Conservation (phyloP, 2,888 invertebrate genomes). For the Clepsis dumicolana region DNA sequence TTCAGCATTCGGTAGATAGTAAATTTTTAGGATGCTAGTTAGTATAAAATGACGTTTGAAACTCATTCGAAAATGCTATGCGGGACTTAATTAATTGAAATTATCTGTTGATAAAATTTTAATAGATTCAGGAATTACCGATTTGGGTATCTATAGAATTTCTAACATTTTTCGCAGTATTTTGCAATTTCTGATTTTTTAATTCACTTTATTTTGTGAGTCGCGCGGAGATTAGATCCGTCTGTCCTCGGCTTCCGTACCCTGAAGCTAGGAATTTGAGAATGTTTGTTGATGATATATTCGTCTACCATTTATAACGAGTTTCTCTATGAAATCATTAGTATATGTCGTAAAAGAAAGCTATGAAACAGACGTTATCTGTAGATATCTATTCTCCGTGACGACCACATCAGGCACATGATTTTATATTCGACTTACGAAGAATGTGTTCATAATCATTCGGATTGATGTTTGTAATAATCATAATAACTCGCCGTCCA, state of each 20-base stretch:
- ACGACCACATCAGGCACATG: slow-evolving; percentile 43
- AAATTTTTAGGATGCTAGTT: slow-evolving; percentile 86
- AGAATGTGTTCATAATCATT: slow-evolving; percentile 38
- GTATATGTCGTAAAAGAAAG: neutral
- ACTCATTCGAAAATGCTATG: slow-evolving; percentile 59
- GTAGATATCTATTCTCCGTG: slow-evolving; percentile 51
- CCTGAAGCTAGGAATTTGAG: neutral
- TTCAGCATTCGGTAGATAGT: slow-evolving; percentile 83
- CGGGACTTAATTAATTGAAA: slow-evolving; percentile 45
- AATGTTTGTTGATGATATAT: neutral
- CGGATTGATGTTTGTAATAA: slow-evolving; percentile 57
- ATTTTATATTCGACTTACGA: slow-evolving; percentile 24
- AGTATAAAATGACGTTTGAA: slow-evolving; percentile 80
- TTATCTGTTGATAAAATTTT: slow-evolving; percentile 19
- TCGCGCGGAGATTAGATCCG: slow-evolving; percentile 45
- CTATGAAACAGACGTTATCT: neutral
- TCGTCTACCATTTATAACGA: neutral
- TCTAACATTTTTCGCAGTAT: slow-evolving; percentile 48
- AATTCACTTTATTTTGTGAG: slow-evolving; percentile 68
- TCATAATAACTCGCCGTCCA: slow-evolving; percentile 80
- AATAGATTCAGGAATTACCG: slow-evolving; percentile 33
- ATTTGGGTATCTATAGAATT: slow-evolving; percentile 27
- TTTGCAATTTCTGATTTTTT: slow-evolving; percentile 63
- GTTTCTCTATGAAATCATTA: neutral
- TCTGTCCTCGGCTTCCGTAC: neutral